These are phyloP conservation scores for Latrodectus elegans DNA, from an alignment of 2,888 invertebrate species.

Conservation along the genomic window DNA sequence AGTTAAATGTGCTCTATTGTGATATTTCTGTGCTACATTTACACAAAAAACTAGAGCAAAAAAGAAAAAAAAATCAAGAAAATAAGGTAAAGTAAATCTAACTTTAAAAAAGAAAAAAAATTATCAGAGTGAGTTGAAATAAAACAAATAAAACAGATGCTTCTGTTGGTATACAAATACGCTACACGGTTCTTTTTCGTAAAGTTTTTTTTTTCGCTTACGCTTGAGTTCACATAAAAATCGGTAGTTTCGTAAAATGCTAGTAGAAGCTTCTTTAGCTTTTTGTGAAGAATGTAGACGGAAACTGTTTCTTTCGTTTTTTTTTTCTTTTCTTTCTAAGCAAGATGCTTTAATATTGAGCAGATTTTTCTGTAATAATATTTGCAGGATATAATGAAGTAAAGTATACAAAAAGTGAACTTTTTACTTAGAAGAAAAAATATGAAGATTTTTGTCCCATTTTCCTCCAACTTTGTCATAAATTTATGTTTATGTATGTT, in stretches of 20 bases:
- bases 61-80: conserved; percentile 1
- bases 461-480: too few relatives aligned
- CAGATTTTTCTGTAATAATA: too few relatives aligned
- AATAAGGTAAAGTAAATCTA: conserved; percentile 8
- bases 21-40: conserved; percentile 4
- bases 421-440: too few relatives aligned
- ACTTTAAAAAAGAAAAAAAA: conserved; percentile 1
- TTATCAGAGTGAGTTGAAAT: background rate
- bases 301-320: too few relatives aligned
- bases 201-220: background rate
- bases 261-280: conserved; percentile 25
- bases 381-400: too few relatives aligned
- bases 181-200: conserved; percentile 26
- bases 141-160: conserved; percentile 37
- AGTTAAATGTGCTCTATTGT: conserved; percentile 36
- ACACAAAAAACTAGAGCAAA: conserved; percentile 17
- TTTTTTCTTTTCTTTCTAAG: too few relatives aligned
- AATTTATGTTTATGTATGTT: too few relatives aligned
- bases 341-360: too few relatives aligned
- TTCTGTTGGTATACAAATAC: conserved; percentile 46
- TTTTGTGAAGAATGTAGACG: conserved; percentile 10
- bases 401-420: too few relatives aligned
- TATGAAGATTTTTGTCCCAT: too few relatives aligned
- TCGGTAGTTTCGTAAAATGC: conserved; percentile 24
- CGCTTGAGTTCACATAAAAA: conserved; percentile 15